Evolutionary conservation across 1,140 invertebrate genomes (phyloP).

Genomic region (Archivesica marissinica): DNA sequence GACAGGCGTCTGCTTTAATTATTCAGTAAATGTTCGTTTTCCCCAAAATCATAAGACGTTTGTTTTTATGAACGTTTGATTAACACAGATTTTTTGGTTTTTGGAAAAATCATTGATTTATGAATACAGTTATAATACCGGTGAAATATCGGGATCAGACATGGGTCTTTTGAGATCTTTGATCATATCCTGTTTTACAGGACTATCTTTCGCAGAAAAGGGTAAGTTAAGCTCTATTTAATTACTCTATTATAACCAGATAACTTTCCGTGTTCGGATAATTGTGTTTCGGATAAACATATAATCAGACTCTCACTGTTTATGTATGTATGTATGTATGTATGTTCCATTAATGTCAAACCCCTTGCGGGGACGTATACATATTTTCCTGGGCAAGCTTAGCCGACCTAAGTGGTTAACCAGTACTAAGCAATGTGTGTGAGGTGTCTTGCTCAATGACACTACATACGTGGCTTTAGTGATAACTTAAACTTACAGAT

Average conservation of each 20-base stretch:
- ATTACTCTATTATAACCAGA: not conserved
- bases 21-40: not conserved
- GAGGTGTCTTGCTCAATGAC: too few relatives aligned
- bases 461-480: too few relatives aligned
- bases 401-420: too few relatives aligned
- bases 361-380: too few relatives aligned
- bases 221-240: conserved; percentile 19
- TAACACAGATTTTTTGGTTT: not conserved
- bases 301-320: too few relatives aligned
- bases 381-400: too few relatives aligned
- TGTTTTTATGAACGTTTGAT: not conserved
- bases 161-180: conserved; percentile 27
- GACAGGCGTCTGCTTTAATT: conserved; percentile 45
- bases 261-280: not conserved
- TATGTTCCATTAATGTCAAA: too few relatives aligned
- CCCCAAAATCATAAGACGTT: not conserved
- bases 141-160: not conserved
- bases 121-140: not conserved
- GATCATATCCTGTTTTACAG: conserved; percentile 34
- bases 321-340: too few relatives aligned
- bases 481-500: too few relatives aligned
- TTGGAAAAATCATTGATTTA: not conserved
- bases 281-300: not conserved
- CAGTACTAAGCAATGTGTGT: too few relatives aligned
- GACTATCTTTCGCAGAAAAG: conserved; percentile 53